phyloP scores from a whole-genome alignment of 2,888 invertebrate genomes.

The Atethmia centrago region DNA sequence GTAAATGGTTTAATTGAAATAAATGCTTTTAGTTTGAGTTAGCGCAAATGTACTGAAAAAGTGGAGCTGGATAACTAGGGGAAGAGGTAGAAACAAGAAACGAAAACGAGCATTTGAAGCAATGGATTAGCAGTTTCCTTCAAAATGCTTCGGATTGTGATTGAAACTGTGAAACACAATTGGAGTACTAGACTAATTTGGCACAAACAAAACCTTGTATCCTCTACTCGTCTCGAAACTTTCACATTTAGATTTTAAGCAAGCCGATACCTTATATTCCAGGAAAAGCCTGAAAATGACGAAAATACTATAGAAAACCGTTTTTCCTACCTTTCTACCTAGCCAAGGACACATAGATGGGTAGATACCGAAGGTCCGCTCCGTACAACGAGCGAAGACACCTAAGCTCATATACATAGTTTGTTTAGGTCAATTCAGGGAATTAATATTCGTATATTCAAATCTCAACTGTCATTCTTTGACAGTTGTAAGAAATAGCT shows the following conservation, averaged over 20 bases:
- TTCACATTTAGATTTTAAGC: conserved; percentile 8
- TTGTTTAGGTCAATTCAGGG: neutral
- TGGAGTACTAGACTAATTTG: neutral
- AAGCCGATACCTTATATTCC: conserved; percentile 18
- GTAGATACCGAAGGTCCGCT: conserved; percentile 1
- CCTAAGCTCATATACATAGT: neutral
- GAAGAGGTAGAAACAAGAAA: too few species aligned
- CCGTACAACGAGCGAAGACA: neutral
- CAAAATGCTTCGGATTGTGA: neutral
- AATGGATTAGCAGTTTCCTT: neutral
- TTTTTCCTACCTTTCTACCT: conserved; percentile 32
- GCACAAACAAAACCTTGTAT: neutral
- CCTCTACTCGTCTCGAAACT: neutral
- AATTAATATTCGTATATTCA: neutral
- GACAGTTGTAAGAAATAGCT: neutral
- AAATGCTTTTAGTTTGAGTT: too few species aligned
- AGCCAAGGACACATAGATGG: neutral
- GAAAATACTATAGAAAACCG: conserved; percentile 44
- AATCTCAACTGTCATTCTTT: neutral
- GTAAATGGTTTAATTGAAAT: too few species aligned
- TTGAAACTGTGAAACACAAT: neutral
- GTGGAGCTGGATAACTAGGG: too few species aligned
- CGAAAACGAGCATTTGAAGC: too few species aligned
- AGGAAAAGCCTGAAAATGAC: conserved; percentile 38
- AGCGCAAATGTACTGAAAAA: too few species aligned